A percentile compares a stretch with the other conserved stretches of the same genome.
Conservation (phyloP, 2,113 vertebrate species). For the Amazona guildingii region DNA sequence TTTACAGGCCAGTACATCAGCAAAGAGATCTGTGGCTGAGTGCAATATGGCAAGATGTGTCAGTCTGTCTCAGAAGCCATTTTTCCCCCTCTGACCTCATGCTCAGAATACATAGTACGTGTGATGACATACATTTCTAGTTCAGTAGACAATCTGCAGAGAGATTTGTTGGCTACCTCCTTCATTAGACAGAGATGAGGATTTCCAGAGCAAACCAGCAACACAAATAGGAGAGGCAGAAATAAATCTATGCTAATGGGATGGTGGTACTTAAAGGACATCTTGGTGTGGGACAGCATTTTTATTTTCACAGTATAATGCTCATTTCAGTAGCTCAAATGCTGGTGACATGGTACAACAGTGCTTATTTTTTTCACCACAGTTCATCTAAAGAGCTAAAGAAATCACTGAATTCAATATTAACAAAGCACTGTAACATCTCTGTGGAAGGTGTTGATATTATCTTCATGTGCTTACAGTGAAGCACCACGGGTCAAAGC, state of each 20-base stretch:
- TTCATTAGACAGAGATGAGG: not conserved
- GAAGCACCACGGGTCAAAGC: not conserved
- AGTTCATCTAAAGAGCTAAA: not conserved
- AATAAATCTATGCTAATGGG: not conserved
- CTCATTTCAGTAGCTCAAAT: not conserved
- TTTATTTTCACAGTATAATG: not conserved
- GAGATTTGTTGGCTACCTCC: not conserved
- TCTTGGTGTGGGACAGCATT: not conserved
- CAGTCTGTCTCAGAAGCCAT: not conserved
- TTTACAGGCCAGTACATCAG: slow-evolving; percentile 39
- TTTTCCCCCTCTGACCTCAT: slow-evolving; percentile 6
- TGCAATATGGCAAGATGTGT: not conserved
- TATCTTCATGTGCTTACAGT: not conserved
- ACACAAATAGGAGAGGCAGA: not conserved
- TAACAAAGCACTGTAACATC: not conserved
- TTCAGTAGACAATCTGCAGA: not conserved
- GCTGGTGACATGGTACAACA: not conserved
- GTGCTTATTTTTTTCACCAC: not conserved
- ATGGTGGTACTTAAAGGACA: not conserved
- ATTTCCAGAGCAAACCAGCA: not conserved
- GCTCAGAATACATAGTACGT: too few relatives aligned
- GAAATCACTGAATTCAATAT: not conserved
- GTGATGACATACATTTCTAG: not conserved
- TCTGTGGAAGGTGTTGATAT: not conserved
- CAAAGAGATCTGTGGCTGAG: not conserved